Conservation (phyloP, 1,140 invertebrate species). For the Chelonus insularis region DNA sequence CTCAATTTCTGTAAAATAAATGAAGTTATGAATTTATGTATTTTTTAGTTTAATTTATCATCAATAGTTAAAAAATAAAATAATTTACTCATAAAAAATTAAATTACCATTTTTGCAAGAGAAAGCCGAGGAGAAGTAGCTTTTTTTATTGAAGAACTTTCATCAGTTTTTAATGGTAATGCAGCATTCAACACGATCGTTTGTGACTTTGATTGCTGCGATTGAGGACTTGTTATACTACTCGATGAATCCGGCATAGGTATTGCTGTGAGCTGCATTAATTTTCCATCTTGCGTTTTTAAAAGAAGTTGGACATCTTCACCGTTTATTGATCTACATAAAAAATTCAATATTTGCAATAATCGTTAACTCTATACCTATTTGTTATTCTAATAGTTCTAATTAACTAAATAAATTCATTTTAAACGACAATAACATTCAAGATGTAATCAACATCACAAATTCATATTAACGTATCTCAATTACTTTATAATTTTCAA, state of each 20-base stretch:
- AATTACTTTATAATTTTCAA: no score
- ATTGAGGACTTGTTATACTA: constrained; percentile 10
- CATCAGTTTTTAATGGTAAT: constrained; percentile 34
- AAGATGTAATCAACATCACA: no score
- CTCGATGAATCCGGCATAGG: constrained; percentile 40
- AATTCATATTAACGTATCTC: no score
- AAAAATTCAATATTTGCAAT: constrained; percentile 7
- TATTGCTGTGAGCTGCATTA: constrained; percentile 57
- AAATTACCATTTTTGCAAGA: constrained; percentile 53
- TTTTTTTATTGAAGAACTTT: constrained; percentile 29
- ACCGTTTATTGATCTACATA: constrained; percentile 47
- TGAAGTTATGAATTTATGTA: background rate
- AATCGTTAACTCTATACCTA: no score
- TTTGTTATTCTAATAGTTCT: no score
- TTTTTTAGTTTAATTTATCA: background rate
- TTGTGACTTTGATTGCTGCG: constrained; percentile 23
- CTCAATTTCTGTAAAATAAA: constrained; percentile 54
- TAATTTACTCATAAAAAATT: no score
- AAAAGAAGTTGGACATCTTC: constrained; percentile 58
- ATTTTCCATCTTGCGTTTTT: constrained; percentile 59
- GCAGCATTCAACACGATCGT: constrained; percentile 44
- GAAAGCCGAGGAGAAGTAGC: constrained; percentile 33
- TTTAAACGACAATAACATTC: no score
- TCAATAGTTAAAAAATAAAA: background rate
- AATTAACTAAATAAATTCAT: no score